Evolutionary conservation across 2,888 invertebrate genomes (phyloP), one percentile per base, ranked within the genome.

Genomic region (Mimachlamys varia): DNA sequence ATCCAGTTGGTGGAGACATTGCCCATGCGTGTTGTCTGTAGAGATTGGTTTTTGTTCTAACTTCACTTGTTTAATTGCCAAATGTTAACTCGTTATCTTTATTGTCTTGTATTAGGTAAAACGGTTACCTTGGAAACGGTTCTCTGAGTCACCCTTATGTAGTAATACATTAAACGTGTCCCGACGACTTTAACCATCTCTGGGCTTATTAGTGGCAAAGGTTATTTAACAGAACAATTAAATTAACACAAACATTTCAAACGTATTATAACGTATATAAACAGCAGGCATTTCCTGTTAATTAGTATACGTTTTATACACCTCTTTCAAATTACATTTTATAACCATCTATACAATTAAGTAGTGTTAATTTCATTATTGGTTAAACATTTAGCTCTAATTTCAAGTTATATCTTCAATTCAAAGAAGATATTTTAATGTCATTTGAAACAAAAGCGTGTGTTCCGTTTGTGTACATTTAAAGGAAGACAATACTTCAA

Each of bases 61-160:
- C 19, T 53, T 53, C 12, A 53, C 19, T 53, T 12, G 17, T 17
- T 53, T 33, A 10, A 76, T 76, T 76, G 27, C 27, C 22, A 76
- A 76, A 27, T 27, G 76, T 76, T 76, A 76, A 2, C 27, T 27
- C 10, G 27, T 76, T 7, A 33, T 33, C 27, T 76, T 15, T 0
- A 33, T 27, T 76, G 27, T 15, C 76, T 22, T 27, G 27, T 1
- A 33, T 33, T 3, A 1, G 27, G 12, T 12, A 0, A 33, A 27
- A 76, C 33, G 33, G 76, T 33, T 76, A 76, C 62, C 62, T 62
- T 76, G 76, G 76, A 76, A 76, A 76, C 76, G 27, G 33, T 33
- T 76, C 2, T 13, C 33, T 12, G 33, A 33, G 76, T 76, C 33
- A 22, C 27, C 22, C 13, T 10, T 27, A 27, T 27, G 13, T 33